Conservation (phyloP, 2,113 vertebrate genomes). For the Mustelus asterias region DNA sequence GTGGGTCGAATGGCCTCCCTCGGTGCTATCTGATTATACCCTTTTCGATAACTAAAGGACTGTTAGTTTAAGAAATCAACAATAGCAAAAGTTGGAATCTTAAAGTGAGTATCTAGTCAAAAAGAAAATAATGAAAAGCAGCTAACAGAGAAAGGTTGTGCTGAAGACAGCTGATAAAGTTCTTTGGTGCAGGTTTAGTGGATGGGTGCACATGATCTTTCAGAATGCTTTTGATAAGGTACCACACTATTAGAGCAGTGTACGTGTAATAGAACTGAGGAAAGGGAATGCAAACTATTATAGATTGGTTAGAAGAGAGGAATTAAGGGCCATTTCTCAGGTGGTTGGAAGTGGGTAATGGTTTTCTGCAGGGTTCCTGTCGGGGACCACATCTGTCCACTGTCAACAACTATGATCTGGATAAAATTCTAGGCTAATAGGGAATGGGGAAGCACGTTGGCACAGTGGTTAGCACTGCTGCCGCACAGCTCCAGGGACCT, state of each 20-base stretch:
- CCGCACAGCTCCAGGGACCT: no score
- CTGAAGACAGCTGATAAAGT: neutral
- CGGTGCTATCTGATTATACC: neutral
- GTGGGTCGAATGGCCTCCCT: no score
- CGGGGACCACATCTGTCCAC: neutral
- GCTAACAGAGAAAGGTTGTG: neutral
- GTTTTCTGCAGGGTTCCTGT: neutral
- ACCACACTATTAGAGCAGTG: neutral
- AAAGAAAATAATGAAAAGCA: neutral
- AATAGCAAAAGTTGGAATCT: neutral
- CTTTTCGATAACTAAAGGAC: neutral
- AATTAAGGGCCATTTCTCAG: neutral
- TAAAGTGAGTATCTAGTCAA: neutral
- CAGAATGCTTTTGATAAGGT: neutral
- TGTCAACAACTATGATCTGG: neutral
- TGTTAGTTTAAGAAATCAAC: neutral
- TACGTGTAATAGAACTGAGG: neutral
- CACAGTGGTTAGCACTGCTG: no score
- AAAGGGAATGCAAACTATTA: neutral
- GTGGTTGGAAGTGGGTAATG: neutral
- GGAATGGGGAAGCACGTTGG: no score
- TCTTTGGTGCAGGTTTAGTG: neutral
- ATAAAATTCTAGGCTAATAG: no score
- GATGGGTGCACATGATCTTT: neutral
- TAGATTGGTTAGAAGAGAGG: neutral